phyloP scores from a whole-genome alignment of 2,797 vertebrate species.

The Thalassophryne amazonica region DNA sequence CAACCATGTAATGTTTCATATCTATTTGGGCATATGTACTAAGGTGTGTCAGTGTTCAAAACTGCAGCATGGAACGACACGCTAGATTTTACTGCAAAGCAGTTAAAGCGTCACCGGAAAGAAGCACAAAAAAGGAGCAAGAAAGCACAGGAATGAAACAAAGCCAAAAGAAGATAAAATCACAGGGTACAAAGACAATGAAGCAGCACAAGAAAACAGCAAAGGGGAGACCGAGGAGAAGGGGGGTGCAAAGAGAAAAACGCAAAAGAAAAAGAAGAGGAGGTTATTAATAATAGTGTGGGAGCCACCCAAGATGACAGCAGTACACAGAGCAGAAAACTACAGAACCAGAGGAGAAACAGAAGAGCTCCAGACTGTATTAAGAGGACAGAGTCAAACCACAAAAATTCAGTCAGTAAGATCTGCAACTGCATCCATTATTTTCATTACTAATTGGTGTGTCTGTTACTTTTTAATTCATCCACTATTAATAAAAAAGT shows the following conservation, averaged over 20 bases:
- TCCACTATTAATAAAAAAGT: no score
- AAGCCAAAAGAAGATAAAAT: no score
- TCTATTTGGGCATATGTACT: slow-evolving; percentile 3
- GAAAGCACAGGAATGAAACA: neutral
- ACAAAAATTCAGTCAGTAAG: no score
- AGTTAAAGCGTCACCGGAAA: slow-evolving; percentile 4
- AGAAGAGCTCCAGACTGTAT: neutral
- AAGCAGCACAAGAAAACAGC: neutral
- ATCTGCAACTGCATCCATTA: no score
- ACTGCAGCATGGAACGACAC: slow-evolving; percentile 33
- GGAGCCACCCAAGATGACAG: slow-evolving; percentile 5
- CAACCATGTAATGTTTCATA: slow-evolving; percentile 33
- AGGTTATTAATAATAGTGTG: slow-evolving; percentile 12
- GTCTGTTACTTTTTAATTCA: no score
- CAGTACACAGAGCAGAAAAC: slow-evolving; percentile 10
- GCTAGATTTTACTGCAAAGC: slow-evolving; percentile 28
- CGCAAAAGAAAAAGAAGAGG: neutral
- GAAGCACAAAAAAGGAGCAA: neutral
- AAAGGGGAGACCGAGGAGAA: neutral
- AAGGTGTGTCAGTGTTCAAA: slow-evolving; percentile 27
- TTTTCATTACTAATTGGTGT: no score
- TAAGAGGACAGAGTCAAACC: slow-evolving; percentile 1
- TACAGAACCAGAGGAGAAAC: neutral
- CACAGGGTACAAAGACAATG: no score
- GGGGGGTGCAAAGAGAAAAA: neutral